Conservation (phyloP, 2,888 invertebrate species). For the Atethmia centrago region DNA sequence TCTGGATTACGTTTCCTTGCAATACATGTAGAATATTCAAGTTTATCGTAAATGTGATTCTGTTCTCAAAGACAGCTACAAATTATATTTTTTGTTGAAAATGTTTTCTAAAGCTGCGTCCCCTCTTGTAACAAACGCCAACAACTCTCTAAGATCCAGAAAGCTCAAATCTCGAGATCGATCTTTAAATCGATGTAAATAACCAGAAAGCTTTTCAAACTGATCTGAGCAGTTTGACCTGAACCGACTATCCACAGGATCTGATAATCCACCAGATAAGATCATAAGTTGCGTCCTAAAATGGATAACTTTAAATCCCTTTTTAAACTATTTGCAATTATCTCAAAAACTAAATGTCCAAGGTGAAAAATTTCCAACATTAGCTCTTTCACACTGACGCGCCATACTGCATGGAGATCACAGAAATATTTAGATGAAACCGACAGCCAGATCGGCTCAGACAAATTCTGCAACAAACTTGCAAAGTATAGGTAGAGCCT, state of each 20-base stretch:
- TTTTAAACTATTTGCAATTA: not conserved
- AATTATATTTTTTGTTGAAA: constrained; percentile 33
- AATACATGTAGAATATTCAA: not conserved
- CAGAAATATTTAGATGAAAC: not conserved
- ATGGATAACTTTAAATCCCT: not conserved
- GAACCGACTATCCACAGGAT: not conserved
- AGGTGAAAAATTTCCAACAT: too few species aligned
- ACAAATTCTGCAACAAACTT: too few species aligned
- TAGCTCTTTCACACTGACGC: not conserved
- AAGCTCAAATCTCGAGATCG: too few species aligned
- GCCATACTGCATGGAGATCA: not conserved
- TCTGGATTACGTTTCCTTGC: not conserved
- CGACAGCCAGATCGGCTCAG: too few species aligned
- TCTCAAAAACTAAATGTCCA: not conserved
- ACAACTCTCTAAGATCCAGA: too few species aligned
- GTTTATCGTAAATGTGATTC: constrained; percentile 9
- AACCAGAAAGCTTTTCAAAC: not conserved
- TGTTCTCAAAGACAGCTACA: not conserved
- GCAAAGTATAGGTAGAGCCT: too few species aligned
- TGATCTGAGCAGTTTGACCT: not conserved
- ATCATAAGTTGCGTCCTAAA: not conserved
- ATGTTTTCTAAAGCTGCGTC: not conserved
- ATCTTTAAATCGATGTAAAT: not conserved
- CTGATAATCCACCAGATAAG: not conserved
- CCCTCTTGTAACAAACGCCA: not conserved